Evolutionary conservation across 1,140 invertebrate genomes (phyloP).

Genomic region (Brachionus sp.): DNA sequence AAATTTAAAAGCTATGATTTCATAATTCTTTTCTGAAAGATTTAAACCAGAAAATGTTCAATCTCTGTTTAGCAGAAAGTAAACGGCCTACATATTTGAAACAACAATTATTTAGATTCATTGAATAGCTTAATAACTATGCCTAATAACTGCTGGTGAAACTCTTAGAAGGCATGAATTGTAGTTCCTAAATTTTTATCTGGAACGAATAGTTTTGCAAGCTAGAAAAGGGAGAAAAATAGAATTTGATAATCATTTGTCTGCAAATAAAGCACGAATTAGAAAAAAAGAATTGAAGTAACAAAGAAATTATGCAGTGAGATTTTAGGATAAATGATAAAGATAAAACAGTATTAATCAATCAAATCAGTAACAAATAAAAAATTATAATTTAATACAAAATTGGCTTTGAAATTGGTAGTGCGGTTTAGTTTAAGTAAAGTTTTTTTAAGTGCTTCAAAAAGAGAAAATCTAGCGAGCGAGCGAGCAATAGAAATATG

Average conservation of each 20-base stretch:
- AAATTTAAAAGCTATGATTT: background rate
- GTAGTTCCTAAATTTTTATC: background rate
- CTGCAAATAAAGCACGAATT: slow-evolving; percentile 18
- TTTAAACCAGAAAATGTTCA: background rate
- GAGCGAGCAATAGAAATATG: slow-evolving; percentile 1
- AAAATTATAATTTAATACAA: slow-evolving; percentile 33
- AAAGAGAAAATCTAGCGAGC: background rate
- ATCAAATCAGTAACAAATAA: slow-evolving; percentile 10
- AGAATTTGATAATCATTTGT: background rate
- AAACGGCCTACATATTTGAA: background rate
- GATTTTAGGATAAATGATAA: background rate
- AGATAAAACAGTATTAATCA: slow-evolving; percentile 27
- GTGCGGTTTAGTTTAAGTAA: background rate
- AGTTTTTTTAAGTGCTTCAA: background rate
- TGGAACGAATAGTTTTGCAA: background rate
- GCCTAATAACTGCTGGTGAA: background rate
- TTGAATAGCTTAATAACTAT: background rate
- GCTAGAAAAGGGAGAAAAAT: background rate
- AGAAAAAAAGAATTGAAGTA: background rate
- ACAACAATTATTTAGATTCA: background rate
- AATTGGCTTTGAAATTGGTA: background rate
- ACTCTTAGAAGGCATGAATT: background rate
- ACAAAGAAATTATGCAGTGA: background rate
- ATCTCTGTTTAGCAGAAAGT: background rate
- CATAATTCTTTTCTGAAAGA: background rate